Base-by-base conservation (phyloP, 2,797 vertebrate genomes). In the Catharus ustulatus region DNA sequence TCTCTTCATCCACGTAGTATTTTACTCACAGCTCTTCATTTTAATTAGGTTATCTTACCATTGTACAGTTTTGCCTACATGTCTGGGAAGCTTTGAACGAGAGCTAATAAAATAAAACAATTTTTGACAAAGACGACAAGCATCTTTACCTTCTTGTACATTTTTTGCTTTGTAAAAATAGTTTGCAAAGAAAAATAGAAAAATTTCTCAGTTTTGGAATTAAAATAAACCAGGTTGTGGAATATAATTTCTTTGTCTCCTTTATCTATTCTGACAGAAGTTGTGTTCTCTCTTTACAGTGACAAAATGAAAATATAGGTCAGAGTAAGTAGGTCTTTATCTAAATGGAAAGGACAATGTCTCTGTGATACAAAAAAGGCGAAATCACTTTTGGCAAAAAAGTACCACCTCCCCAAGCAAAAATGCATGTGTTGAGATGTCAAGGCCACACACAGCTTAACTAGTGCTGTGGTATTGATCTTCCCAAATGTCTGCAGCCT, bases 281-380 rank as follows among this genome's bases (percentile, higher is more conserved):
- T 62, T 87, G 49, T 75, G 8, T 48, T 81, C 73, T 87, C 13
- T 87, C 72, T 92, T 89, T 68, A 69, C 15, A 80, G 40, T 0
- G 7, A 29, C 26, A 86, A 86, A 90, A 87, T 69, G 30, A 92
- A 92, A 89, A 92, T 59, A 34, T 78, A 81, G 69, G 66, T 88
- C 82, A 73, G 52, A 62, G n/a, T 86, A 55, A 80, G 66, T 69
- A 84, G 55, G 19, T 78, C 51, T 40, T 87, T 81, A 73, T 86
- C 58, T 81, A 85, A 91, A 93, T 2, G 3, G 36, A 89, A 94
- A 84, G 48, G 61, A 94, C 46, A 87, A 89, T 78, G 38, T 67
- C 21, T 84, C 46, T 92, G 30, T 32, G 42, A 91, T 10, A 36
- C n/a, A 91, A 78, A 75, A 85, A 32, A 92, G n/a, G 58, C 30